These are phyloP conservation scores for Hirtodrosophila confusa DNA, from an alignment of 2,888 invertebrate genomes.

Conservation along the genomic window DNA sequence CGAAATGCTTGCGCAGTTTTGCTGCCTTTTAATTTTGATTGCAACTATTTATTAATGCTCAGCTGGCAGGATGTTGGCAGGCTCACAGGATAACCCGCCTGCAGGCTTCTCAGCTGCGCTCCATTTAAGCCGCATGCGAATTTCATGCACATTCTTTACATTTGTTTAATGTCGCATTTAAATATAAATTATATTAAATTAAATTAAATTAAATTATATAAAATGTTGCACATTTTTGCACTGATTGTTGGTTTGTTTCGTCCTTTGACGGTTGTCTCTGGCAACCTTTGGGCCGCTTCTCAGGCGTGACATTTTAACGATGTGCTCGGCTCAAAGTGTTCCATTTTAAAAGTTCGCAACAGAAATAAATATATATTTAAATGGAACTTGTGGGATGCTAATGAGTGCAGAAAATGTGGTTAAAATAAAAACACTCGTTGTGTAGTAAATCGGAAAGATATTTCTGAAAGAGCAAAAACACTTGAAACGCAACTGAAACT, in stretches of 20 bases:
- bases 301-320: slow-evolving; percentile 74
- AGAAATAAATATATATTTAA: slow-evolving; percentile 9
- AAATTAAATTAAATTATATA: slow-evolving; percentile 14
- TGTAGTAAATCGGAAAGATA: neutral
- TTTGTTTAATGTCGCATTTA: slow-evolving; percentile 48
- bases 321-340: slow-evolving; percentile 41
- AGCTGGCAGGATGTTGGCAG: slow-evolving; percentile 41
- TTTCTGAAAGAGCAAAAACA: too few species aligned
- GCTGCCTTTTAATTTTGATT: slow-evolving; percentile 74
- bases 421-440: neutral
- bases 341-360: slow-evolving; percentile 1
- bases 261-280: slow-evolving; percentile 46
- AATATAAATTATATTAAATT: slow-evolving; percentile 33
- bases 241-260: slow-evolving; percentile 41
- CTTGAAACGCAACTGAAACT: too few species aligned
- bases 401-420: slow-evolving; percentile 35
- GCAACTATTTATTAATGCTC: slow-evolving; percentile 73
- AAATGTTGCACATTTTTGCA: slow-evolving; percentile 30
- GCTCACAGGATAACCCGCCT: slow-evolving; percentile 29
- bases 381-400: slow-evolving; percentile 20
- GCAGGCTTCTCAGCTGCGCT: slow-evolving; percentile 41
- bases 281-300: slow-evolving; percentile 39
- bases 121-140: slow-evolving; percentile 60
- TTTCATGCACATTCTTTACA: slow-evolving; percentile 34
- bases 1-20: slow-evolving; percentile 59